Evolutionary conservation across 2,113 vertebrate genomes (phyloP).

Genomic region (Dasyurus viverrinus): DNA sequence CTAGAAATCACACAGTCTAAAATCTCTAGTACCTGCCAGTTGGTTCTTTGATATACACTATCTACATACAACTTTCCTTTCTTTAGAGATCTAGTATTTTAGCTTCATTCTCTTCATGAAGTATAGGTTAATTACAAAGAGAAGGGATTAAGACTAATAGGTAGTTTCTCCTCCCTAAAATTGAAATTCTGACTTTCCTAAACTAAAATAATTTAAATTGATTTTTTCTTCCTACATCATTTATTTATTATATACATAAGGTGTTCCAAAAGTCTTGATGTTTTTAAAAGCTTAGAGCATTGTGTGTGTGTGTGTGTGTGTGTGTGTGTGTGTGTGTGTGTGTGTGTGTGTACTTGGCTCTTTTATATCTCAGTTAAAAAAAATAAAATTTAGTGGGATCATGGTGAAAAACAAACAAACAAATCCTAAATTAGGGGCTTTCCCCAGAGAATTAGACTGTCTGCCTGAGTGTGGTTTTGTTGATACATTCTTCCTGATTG

Average conservation of each 20-base stretch:
- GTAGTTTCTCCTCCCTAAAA: background rate
- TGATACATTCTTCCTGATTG: background rate
- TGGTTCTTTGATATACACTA: background rate
- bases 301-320: background rate
- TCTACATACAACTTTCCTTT: background rate
- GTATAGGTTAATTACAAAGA: background rate
- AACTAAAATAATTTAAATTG: background rate
- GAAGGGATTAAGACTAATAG: slow-evolving; percentile 22
- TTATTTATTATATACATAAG: background rate
- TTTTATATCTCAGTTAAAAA: background rate
- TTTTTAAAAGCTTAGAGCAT: background rate
- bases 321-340: background rate
- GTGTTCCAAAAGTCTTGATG: background rate
- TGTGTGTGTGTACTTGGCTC: background rate
- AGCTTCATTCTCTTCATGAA: slow-evolving; percentile 11
- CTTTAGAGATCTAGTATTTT: background rate
- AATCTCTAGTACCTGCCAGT: background rate
- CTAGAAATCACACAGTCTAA: background rate
- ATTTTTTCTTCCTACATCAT: background rate
- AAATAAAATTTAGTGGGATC: background rate
- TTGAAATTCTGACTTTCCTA: background rate
- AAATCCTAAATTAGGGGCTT: background rate
- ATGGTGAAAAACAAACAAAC: background rate
- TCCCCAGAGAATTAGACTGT: background rate
- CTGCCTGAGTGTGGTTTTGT: background rate